These are phyloP conservation scores for Laticauda colubrina DNA, from an alignment of 2,113 vertebrate genomes.

Conservation along the genomic window DNA sequence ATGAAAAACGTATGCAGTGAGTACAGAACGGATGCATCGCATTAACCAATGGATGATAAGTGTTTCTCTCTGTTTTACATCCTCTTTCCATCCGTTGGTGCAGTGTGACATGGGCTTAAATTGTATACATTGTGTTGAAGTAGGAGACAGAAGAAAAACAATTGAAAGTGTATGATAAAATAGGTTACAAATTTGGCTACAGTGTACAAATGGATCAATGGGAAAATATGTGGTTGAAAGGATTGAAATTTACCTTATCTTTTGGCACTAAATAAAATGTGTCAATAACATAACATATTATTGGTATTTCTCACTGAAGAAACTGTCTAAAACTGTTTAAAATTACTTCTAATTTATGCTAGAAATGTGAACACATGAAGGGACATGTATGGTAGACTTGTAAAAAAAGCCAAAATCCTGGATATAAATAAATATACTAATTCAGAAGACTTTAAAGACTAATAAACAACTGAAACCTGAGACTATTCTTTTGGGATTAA, in stretches of 20 bases:
- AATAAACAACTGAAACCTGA: background rate
- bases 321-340: background rate
- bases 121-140: background rate
- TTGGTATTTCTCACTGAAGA: background rate
- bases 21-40: too few relatives aligned
- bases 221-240: background rate
- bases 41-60: too few relatives aligned
- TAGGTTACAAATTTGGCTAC: background rate
- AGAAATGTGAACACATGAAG: background rate
- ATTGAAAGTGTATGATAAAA: background rate
- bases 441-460: background rate
- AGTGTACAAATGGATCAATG: background rate
- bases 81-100: too few relatives aligned
- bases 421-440: background rate
- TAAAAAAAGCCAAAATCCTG: background rate
- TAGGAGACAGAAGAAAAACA: background rate
- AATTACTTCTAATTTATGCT: background rate
- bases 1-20: too few relatives aligned
- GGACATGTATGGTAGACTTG: background rate
- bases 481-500: background rate
- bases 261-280: background rate
- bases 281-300: background rate
- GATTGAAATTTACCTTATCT: background rate
- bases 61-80: too few relatives aligned
- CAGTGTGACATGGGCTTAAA: background rate